These are phyloP conservation scores for Balaenoptera acutorostrata DNA, from an alignment of 2,113 vertebrate genomes.

Conservation along the genomic window DNA sequence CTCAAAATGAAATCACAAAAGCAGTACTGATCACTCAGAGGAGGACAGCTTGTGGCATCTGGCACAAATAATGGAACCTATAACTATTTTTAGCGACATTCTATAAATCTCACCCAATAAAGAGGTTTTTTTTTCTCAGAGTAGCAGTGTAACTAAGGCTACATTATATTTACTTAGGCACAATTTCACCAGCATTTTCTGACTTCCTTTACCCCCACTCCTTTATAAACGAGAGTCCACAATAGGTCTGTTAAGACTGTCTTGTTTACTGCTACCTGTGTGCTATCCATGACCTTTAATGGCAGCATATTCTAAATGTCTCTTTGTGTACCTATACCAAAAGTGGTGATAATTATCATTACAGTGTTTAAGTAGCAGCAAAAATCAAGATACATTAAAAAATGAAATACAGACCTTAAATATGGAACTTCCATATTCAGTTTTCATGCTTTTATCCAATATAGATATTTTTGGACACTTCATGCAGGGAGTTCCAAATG, in stretches of 20 bases:
- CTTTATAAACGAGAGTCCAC: not conserved
- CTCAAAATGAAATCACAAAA: slow-evolving; percentile 17
- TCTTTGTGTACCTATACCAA: not conserved
- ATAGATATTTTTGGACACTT: not conserved
- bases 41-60: not conserved
- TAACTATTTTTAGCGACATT: not conserved
- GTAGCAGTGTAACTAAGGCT: not conserved
- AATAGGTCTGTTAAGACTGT: not conserved
- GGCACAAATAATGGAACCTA: not conserved
- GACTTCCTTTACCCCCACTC: not conserved
- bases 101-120: slow-evolving; percentile 3
- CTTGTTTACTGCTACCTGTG: not conserved
- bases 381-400: slow-evolving; percentile 20
- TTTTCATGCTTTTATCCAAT: slow-evolving; percentile 12
- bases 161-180: not conserved
- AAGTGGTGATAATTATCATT: not conserved
- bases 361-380: not conserved
- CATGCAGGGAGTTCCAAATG: not conserved
- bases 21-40: not conserved
- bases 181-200: not conserved
- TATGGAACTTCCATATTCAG: not conserved
- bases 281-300: not conserved
- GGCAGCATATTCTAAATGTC: not conserved
- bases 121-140: not conserved
- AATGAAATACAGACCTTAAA: not conserved